Evolutionary conservation across 2,113 vertebrate species (phyloP).

Genomic region (Phaetusa simplex): DNA sequence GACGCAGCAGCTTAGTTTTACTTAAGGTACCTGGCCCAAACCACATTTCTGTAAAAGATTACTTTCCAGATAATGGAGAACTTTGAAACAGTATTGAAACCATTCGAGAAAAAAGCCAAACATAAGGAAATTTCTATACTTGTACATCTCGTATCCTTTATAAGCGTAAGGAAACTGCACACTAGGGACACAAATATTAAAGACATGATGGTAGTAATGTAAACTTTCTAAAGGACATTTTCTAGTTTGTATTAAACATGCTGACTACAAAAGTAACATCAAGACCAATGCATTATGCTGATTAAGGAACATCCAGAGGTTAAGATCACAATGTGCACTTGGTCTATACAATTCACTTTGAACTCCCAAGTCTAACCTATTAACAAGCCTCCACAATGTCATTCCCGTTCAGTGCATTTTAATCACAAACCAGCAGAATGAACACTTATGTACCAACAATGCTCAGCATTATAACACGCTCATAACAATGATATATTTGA

Average conservation of each 20-base stretch:
- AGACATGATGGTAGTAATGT: neutral
- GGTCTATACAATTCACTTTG: neutral
- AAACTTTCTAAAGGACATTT: neutral
- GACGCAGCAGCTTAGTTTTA: constrained; percentile 36
- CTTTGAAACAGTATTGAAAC: neutral
- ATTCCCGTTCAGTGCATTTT: neutral
- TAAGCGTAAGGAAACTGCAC: neutral
- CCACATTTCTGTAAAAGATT: constrained; percentile 20
- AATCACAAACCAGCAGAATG: neutral
- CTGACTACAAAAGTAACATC: neutral
- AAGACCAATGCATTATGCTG: neutral
- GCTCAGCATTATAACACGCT: neutral
- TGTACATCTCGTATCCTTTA: neutral
- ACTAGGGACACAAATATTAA: neutral
- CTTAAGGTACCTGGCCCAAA: constrained; percentile 62
- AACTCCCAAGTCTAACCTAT: neutral
- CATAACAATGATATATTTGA: neutral
- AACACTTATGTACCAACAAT: neutral
- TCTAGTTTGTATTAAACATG: neutral
- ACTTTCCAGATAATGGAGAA: neutral
- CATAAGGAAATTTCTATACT: neutral
- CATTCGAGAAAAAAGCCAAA: neutral
- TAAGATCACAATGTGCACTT: neutral
- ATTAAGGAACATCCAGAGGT: neutral
- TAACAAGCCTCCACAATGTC: neutral